Conservation (phyloP, 2,113 vertebrate species). For the Syrrhaptes paradoxus region DNA sequence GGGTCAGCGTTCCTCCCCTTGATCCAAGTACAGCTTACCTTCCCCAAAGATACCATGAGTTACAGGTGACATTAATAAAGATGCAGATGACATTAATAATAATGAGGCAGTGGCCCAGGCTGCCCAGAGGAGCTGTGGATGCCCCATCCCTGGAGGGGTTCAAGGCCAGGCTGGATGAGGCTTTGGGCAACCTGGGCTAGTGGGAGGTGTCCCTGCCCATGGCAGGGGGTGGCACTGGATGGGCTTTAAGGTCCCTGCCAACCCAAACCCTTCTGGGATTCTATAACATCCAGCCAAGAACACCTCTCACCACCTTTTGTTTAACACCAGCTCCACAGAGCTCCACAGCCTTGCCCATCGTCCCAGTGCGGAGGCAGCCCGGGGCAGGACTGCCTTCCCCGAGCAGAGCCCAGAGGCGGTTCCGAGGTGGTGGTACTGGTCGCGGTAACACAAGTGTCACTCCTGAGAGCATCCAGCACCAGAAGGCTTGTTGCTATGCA, state of each 20-base stretch:
- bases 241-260: too few relatives aligned
- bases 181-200: too few relatives aligned
- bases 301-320: not conserved
- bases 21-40: not conserved
- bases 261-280: too few relatives aligned
- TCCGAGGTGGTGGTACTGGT: not conserved
- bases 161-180: too few relatives aligned
- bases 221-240: too few relatives aligned
- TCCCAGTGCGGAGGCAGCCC: not conserved
- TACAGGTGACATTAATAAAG: not conserved
- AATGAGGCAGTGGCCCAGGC: too few relatives aligned
- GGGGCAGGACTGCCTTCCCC: not conserved
- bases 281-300: not conserved
- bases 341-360: not conserved
- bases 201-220: too few relatives aligned
- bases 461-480: not conserved
- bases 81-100: too few relatives aligned
- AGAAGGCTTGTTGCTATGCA: conserved; percentile 54
- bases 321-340: not conserved
- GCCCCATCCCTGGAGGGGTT: too few relatives aligned
- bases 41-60: not conserved
- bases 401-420: too few relatives aligned
- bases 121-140: too few relatives aligned
- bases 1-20: not conserved
- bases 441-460: not conserved